Conservation (phyloP, 2,797 vertebrate genomes). For the Oceanodroma leucorhoa region DNA sequence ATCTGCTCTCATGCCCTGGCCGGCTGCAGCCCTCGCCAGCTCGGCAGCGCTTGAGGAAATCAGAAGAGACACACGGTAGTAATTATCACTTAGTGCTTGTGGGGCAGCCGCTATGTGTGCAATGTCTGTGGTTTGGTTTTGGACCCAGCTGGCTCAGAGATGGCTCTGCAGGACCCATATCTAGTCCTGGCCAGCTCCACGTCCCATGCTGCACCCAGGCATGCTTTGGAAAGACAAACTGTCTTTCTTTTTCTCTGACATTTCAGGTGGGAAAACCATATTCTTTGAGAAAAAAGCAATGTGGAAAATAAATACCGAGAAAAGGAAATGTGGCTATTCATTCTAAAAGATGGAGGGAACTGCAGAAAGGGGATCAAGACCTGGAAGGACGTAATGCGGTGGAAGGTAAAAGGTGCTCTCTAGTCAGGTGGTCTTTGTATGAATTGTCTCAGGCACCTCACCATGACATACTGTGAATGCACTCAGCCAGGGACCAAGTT, state of each 20-base stretch:
- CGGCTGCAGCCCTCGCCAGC: background rate
- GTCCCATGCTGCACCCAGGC: background rate
- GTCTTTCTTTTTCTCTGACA: background rate
- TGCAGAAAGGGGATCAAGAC: background rate
- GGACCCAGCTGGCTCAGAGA: background rate
- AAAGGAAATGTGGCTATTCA: background rate
- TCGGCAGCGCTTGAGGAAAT: background rate
- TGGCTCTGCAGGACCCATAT: background rate
- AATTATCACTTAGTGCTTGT: background rate
- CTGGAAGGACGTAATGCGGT: background rate
- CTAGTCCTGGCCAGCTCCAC: background rate
- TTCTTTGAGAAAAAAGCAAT: background rate
- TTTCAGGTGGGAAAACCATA: background rate
- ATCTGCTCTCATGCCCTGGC: constrained; percentile 22
- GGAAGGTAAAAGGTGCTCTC: background rate
- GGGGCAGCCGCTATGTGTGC: background rate
- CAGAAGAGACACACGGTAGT: background rate
- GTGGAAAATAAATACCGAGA: background rate
- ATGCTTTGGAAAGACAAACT: background rate
- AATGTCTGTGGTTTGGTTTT: constrained; percentile 32
- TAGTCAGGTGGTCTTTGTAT: background rate
- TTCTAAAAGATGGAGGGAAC: background rate
- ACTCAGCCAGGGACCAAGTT: background rate
- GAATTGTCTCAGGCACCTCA: background rate
- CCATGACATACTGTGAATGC: background rate